Evolutionary conservation across 2,797 vertebrate species (phyloP), one percentile per base, ranked within the genome.

Genomic region (Urocyon cinereoargenteus): DNA sequence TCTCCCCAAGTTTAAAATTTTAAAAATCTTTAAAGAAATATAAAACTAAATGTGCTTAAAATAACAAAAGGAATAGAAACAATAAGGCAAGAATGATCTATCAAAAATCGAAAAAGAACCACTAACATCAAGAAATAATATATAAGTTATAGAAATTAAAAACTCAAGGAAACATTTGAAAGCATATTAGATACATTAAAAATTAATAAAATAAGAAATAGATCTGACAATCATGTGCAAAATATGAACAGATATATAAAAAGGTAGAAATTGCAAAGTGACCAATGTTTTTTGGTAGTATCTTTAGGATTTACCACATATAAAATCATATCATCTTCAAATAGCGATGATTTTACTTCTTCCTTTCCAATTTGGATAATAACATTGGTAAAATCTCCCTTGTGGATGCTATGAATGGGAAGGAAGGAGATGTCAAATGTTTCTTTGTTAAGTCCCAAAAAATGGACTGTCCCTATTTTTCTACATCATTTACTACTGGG

Each of bases 401-500:
- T 70, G 93, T 99, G 98, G 99, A 99, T 2, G 99, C 99, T 53
- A 99, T 99, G 99, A 99, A 99, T 0, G 99, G 99, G 6, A 99
- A 99, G 98, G 99, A 99, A 78, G 99, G 99, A 0, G 99, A 99
- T 31, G 98, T 99, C 1, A 99, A 99, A 94, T 99, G 99, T 57
- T 98, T 99, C 8, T 99, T 99, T 18, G 99, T 99, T 88, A 98
- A 99, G 28, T 99, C 99, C 0, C 99, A 99, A 5, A 99, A 99
- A 97, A 99, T 99, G 0, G 99, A 99, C 96, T 99, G 99, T 98
- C 98, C 99, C 0, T 99, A 99, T 97, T 99, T 99, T 98, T 99
- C 99, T 61, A 99, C 99, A 11, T 99, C 99, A 91, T 98, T 99
- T 99, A n/a, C 99, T 99, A 0, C 99, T 99, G 15, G 99, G 99